Evolutionary conservation across 2,797 vertebrate species (phyloP).

Genomic region (Phataginus tricuspis): DNA sequence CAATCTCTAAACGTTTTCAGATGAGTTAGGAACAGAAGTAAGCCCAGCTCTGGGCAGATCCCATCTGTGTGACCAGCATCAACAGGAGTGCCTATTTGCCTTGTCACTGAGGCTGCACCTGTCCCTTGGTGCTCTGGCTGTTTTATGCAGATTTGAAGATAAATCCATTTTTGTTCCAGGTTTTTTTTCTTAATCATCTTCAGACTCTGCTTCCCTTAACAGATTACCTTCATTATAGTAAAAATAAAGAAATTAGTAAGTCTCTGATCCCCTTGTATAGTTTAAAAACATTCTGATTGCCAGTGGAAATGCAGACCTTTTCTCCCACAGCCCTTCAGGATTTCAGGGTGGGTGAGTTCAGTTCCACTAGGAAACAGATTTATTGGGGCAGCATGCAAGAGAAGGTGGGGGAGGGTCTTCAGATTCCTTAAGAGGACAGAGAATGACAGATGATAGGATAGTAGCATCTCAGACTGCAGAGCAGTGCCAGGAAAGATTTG

Average conservation of each 20-base stretch:
- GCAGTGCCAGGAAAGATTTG: neutral
- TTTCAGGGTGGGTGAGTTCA: neutral
- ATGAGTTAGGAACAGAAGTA: constrained; percentile 68
- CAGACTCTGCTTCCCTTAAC: constrained; percentile 18
- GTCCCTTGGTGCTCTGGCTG: neutral
- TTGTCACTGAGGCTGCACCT: neutral
- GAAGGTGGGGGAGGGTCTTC: neutral
- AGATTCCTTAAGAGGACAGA: constrained; percentile 10
- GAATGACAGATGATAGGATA: neutral
- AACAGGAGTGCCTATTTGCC: neutral
- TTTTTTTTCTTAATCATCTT: constrained; percentile 53
- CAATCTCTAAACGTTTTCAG: constrained; percentile 70
- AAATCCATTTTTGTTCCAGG: constrained; percentile 55
- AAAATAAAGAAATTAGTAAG: constrained; percentile 20
- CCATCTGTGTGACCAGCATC: constrained; percentile 6
- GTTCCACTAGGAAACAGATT: neutral
- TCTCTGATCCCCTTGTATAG: neutral
- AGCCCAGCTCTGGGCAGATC: constrained; percentile 57
- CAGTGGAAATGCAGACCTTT: neutral
- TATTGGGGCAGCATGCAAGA: neutral
- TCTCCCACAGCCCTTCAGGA: neutral
- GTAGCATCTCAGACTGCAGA: neutral
- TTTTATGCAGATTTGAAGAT: constrained; percentile 53
- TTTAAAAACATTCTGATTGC: constrained; percentile 26
- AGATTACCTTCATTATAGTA: neutral